Base-by-base conservation (phyloP, 2,113 vertebrate genomes). In the Ranitomeya imitator region DNA sequence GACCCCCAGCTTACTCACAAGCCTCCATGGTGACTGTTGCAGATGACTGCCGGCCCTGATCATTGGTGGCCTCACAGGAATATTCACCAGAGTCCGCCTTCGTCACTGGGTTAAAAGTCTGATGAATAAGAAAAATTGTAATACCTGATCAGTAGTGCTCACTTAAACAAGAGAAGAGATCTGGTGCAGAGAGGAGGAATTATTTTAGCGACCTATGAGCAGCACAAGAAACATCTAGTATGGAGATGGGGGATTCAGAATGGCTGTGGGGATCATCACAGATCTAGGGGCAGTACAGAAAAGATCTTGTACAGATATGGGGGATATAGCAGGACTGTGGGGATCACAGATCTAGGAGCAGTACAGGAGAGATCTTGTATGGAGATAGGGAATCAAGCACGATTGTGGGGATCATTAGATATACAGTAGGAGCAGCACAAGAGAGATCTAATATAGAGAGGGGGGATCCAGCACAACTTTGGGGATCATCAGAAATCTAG, bases 61-160 rank as follows among this genome's bases (percentile, higher is more conserved):
- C 94, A 26, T 99, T 99, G 61, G 79, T 89, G 0, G 96, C 98
- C 91, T 96, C 93, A 52, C 98, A 99, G 90, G 83, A 92, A 83
- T 97, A 99, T 7, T 97, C 95, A 0, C 97, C 98, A 0, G 94
- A 92, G 76, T 99, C 97, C 1, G 90, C 93, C 90, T 94, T 94
- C 7, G 92, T 94, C 59, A 97, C 92, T 0, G 95, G 91, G 9
- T 95, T 92, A 73, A 98, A 98, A 78, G 95, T 91, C 98, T 99
- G 18, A 51, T 6, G 7, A 3, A 0, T 6, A 16, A 54, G 5
- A 37, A 15, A 10, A 45, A 45, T 45, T 45, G n/a, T 9, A 11
- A 67, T 8, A 9, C 10, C 1, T 1, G 19, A 19, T 67, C 9
- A n/a, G 21, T 10, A 67, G 3, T 21, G 3, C 60, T 63, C 21